Base-by-base conservation (phyloP, 2,888 invertebrate species). In the Agriopis marginaria region DNA sequence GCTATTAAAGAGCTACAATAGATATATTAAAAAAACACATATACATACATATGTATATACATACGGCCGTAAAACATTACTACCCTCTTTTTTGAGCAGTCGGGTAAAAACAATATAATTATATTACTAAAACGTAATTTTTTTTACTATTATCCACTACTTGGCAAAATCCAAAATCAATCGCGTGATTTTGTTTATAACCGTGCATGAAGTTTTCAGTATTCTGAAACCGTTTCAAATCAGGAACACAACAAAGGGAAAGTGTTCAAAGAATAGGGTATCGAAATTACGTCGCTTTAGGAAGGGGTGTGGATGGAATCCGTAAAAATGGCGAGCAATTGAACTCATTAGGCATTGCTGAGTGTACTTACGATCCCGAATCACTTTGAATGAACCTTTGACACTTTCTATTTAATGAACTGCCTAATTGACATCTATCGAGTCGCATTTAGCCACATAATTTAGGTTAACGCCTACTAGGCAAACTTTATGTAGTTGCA, bases 231-330 rank as follows among this genome's bases (percentile, higher is more conserved):
- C 58, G 14, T 44, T 58, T 59, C 32, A 45, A 32, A 51, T 51
- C 54, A 44, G 45, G 11, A 49, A 47, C 59, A 39, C 47, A 50
- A 68, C 68, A 63, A 59, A 63, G 47, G 53, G 55, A 42, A 61
- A 49, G 40, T 54, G 50, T 47, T 63, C 63, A 63, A 68, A 53
- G 68, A 63, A 63, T 59, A 56, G 63, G 51, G 45, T 67, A 51
- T 63, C 63, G 58, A 63, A 68, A 68, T 59, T 53, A 63, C 58
- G 42, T 39, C 32, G n/a, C 23, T 44, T 23, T 44, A n/a, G 51
- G 50, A 47, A 66, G 39, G 59, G 54, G 42, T 51, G 59, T 17
- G 17, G 56, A 23, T 58, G 49, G 53, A 47, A 39, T 47, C 60
- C 40, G 45, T 66, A 23, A 45, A 58, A 45, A 56, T 32, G 14